phyloP scores from a whole-genome alignment of 2,888 invertebrate species.

The Tenthredo amoena region DNA sequence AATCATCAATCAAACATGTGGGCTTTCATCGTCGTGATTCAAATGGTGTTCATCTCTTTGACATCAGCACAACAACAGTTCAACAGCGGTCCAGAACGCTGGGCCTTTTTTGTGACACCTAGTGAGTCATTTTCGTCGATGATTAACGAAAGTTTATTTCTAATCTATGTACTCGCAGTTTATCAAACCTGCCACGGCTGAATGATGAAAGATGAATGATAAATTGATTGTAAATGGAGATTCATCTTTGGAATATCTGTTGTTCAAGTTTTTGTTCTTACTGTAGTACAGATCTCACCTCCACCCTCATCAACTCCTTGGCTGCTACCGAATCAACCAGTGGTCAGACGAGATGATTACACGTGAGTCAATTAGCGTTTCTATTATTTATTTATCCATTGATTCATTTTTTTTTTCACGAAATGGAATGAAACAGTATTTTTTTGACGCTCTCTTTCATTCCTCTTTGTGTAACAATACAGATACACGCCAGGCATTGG shows the following conservation, averaged over 20 bases:
- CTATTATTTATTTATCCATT: no score
- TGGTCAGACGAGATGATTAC: background rate
- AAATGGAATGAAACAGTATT: background rate
- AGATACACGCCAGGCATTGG: conserved; percentile 43
- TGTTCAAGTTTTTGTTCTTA: background rate
- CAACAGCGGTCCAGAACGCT: background rate
- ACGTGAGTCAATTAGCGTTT: background rate
- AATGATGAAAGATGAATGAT: background rate
- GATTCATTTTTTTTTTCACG: background rate
- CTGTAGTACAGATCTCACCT: background rate
- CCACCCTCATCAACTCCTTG: background rate
- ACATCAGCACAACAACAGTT: background rate
- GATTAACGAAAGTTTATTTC: background rate
- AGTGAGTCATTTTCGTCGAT: background rate
- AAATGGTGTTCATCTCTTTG: background rate
- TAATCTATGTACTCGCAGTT: no score
- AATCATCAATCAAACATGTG: background rate
- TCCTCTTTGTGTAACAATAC: background rate
- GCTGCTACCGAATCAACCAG: background rate
- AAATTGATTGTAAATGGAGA: no score
- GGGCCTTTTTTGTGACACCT: background rate
- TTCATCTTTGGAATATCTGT: background rate
- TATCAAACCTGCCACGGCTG: background rate
- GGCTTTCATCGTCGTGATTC: background rate
- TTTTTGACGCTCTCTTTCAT: background rate